A percentile compares a stretch with the other conserved stretches of the same genome.
Conservation (phyloP, 2,888 invertebrate species). For the Carcina quercana region DNA sequence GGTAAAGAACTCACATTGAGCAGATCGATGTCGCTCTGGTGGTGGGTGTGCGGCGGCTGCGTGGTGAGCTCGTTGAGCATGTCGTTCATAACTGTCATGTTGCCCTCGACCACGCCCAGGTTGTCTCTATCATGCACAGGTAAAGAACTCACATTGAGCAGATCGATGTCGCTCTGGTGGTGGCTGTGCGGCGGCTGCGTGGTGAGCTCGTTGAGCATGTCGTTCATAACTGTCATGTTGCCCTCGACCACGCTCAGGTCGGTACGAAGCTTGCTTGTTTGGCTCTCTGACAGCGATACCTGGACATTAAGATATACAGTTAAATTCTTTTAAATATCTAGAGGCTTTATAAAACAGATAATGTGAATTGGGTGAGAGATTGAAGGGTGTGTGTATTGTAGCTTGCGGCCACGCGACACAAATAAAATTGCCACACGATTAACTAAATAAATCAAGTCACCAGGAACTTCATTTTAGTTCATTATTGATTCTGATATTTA, state of each 20-base stretch:
- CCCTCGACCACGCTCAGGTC: conserved; percentile 96
- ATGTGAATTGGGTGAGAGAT: too few relatives aligned
- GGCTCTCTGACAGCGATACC: conserved; percentile 78
- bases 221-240: conserved; percentile 94
- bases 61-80: conserved; percentile 95
- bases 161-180: conserved; percentile 88
- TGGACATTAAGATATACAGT: conserved; percentile 14
- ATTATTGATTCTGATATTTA: too few relatives aligned
- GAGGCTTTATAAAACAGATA: too few relatives aligned
- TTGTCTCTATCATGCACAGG: too few relatives aligned
- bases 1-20: conserved; percentile 84
- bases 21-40: conserved; percentile 89
- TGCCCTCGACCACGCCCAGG: conserved; percentile 93
- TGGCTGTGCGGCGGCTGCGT: conserved; percentile 91
- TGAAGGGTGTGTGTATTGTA: too few relatives aligned
- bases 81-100: conserved; percentile 95
- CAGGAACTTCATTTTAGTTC: too few relatives aligned
- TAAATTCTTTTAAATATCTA: too few relatives aligned
- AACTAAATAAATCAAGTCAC: too few relatives aligned
- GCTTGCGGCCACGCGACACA: too few relatives aligned
- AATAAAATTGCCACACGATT: too few relatives aligned
- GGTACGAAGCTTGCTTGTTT: conserved; percentile 90
- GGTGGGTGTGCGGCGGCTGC: conserved; percentile 88
- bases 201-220: conserved; percentile 94
- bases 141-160: conserved; percentile 85